phyloP scores from a whole-genome alignment of 2,113 vertebrate genomes.

The Callospermophilus lateralis region DNA sequence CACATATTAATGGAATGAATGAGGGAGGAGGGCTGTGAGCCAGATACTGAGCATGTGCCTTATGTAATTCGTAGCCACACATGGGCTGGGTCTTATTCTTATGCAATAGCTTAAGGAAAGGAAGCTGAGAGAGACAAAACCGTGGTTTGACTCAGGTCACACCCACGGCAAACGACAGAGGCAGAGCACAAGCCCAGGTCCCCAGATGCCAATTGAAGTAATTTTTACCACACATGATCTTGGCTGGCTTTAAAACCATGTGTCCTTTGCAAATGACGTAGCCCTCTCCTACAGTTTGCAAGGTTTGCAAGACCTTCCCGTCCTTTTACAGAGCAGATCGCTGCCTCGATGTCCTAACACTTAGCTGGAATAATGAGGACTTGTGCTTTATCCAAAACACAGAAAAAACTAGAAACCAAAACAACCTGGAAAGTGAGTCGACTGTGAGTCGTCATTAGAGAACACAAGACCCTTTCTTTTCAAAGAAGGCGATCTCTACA shows the following conservation, averaged over 20 bases:
- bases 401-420: neutral
- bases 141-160: too few relatives aligned
- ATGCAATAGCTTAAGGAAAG: neutral
- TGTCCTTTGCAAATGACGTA: neutral
- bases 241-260: neutral
- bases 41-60: neutral
- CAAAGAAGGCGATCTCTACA: neutral
- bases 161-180: neutral
- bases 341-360: accelerated
- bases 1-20: neutral
- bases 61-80: neutral
- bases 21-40: neutral
- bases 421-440: neutral
- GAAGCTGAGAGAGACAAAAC: neutral
- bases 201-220: neutral
- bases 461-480: neutral
- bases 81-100: neutral
- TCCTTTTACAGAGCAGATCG: neutral
- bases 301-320: neutral
- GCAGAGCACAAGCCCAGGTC: too few relatives aligned
- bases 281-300: too few relatives aligned
- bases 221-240: neutral
- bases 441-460: neutral
- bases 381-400: neutral
- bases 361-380: neutral